Evolutionary conservation across 1,140 invertebrate species (phyloP).

Genomic region (Telenomus remus): DNA sequence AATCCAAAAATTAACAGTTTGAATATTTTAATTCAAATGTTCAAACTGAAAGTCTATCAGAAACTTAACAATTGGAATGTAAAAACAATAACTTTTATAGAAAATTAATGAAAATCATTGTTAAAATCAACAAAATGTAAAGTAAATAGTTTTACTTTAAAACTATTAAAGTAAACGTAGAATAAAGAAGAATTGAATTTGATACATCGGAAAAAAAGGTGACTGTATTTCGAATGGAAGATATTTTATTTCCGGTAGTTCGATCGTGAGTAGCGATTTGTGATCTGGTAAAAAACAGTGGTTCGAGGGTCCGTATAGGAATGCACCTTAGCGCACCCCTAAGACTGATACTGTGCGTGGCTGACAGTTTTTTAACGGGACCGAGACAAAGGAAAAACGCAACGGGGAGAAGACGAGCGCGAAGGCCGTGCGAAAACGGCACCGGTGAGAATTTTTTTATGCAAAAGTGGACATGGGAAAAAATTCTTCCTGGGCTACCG

Average conservation of each 20-base stretch:
- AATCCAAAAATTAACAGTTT: too few species aligned
- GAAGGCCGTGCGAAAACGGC: conserved; percentile 69
- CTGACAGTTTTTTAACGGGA: conserved; percentile 59
- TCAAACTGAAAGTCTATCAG: too few species aligned
- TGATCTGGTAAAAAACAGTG: conserved; percentile 34
- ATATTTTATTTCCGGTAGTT: conserved; percentile 3
- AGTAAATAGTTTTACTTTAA: not conserved
- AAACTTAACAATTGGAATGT: too few species aligned
- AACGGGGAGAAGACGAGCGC: conserved; percentile 24
- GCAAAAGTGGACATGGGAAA: conserved; percentile 75
- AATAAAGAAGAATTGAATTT: not conserved
- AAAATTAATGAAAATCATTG: too few species aligned
- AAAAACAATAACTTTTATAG: too few species aligned
- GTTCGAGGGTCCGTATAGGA: conserved; percentile 46
- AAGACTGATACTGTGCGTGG: conserved; percentile 44
- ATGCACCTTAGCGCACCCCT: conserved; percentile 66
- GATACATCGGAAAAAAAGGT: not conserved
- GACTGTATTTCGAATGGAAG: not conserved
- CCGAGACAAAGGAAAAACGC: conserved; percentile 33
- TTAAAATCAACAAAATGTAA: too few species aligned
- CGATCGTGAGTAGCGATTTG: conserved; percentile 11
- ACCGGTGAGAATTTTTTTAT: conserved; percentile 74
- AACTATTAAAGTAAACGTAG: not conserved
- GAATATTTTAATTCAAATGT: too few species aligned
- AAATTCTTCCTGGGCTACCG: conserved; percentile 60